Evolutionary conservation across 2,113 vertebrate species (phyloP).

Genomic region (Parotia lawesii): DNA sequence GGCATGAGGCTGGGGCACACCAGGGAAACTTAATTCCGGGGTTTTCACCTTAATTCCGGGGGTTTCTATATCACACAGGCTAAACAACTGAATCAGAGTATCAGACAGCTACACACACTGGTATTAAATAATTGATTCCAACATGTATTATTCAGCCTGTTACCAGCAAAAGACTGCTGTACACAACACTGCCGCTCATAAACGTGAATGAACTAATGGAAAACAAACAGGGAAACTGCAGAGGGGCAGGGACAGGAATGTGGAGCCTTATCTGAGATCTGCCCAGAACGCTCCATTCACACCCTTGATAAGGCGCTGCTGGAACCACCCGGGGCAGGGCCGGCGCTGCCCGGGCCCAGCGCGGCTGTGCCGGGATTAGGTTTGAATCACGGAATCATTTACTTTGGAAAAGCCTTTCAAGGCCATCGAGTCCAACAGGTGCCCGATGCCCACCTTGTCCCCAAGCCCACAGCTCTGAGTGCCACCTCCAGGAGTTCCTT

Average conservation of each 20-base stretch:
- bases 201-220: rapidly evolving
- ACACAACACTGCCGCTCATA: rapidly evolving
- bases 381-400: not conserved
- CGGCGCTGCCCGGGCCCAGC: not conserved
- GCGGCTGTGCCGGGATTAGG: not conserved
- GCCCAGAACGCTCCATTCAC: not conserved
- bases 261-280: not conserved
- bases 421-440: not conserved
- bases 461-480: not conserved
- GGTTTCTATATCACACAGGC: not conserved
- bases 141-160: rapidly evolving
- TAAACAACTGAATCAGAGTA: not conserved
- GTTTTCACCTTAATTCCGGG: not conserved
- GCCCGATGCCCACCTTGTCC: not conserved
- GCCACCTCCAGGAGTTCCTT: rapidly evolving
- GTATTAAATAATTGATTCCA: not conserved
- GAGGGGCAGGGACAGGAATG: not conserved
- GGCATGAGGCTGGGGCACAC: not conserved
- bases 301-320: not conserved
- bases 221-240: not conserved
- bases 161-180: rapidly evolving
- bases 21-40: not conserved
- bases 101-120: rapidly evolving
- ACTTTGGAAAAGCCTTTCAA: not conserved
- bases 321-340: not conserved